Conservation (phyloP, 2,888 invertebrate genomes). For the Athrips mouffetella region DNA sequence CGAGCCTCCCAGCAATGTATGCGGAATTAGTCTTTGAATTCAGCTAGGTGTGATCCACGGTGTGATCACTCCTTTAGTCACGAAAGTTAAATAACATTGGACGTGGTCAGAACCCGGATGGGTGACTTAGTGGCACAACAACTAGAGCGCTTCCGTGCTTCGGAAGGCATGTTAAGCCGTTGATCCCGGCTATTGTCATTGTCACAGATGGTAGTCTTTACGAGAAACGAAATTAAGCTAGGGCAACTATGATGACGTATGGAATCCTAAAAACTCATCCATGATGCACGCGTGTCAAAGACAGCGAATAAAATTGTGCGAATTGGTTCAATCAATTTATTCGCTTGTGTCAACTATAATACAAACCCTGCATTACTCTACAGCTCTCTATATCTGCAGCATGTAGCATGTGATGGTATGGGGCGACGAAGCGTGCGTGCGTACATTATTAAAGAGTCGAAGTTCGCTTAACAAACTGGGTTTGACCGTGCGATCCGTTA, state of each 20-base stretch:
- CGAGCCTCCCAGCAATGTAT: too few species aligned
- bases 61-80: too few species aligned
- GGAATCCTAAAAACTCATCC: neutral
- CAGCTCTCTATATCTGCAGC: neutral
- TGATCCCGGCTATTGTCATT: too few species aligned
- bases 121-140: too few species aligned
- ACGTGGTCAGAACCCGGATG: too few species aligned
- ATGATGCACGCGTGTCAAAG: neutral
- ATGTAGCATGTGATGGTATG: slow-evolving; percentile 10
- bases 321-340: neutral
- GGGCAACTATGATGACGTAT: neutral
- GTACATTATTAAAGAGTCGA: slow-evolving; percentile 18
- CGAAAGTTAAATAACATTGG: too few species aligned
- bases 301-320: neutral
- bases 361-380: neutral
- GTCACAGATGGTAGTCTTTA: too few species aligned
- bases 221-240: neutral
- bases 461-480: slow-evolving; percentile 23
- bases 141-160: too few species aligned
- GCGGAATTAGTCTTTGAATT: too few species aligned
- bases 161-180: too few species aligned
- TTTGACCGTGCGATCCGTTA: slow-evolving; percentile 23
- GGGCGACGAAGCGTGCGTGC: neutral
- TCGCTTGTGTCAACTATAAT: neutral
- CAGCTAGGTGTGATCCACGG: too few species aligned